Evolutionary conservation across 1,140 invertebrate species (phyloP).

Genomic region (Drosophila albomicans): DNA sequence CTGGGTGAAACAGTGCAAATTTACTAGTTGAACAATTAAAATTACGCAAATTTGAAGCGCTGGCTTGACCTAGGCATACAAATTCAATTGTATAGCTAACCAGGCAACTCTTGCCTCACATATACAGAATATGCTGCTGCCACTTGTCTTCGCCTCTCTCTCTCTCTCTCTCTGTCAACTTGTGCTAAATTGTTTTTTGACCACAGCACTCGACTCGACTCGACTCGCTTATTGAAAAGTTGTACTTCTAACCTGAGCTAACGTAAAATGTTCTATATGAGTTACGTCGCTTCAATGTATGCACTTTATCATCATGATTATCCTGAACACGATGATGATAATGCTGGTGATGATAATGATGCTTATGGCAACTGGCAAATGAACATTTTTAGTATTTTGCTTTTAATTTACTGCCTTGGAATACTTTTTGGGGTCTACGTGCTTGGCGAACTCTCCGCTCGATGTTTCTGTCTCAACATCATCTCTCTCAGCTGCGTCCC

Average conservation of each 20-base stretch:
- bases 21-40: conserved; percentile 62
- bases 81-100: conserved; percentile 72
- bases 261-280: conserved; percentile 55
- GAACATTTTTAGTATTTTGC: conserved; percentile 66
- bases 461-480: neutral
- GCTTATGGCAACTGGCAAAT: conserved; percentile 50
- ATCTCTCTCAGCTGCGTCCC: neutral
- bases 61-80: conserved; percentile 40
- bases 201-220: conserved; percentile 56
- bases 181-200: conserved; percentile 61
- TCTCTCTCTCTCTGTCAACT: conserved; percentile 8
- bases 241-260: conserved; percentile 54
- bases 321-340: conserved; percentile 4
- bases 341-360: conserved; percentile 17
- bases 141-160: neutral
- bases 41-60: conserved; percentile 56
- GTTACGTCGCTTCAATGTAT: conserved; percentile 49
- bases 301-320: conserved; percentile 61
- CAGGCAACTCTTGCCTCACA: conserved; percentile 22
- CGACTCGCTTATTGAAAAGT: conserved; percentile 76
- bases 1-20: conserved; percentile 38
- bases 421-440: conserved; percentile 60
- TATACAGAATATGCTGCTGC: no score
- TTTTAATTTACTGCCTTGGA: conserved; percentile 72
- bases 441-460: conserved; percentile 27